These are phyloP conservation scores for Seriola quinqueradiata DNA, from an alignment of 2,113 vertebrate species.

Conservation along the genomic window DNA sequence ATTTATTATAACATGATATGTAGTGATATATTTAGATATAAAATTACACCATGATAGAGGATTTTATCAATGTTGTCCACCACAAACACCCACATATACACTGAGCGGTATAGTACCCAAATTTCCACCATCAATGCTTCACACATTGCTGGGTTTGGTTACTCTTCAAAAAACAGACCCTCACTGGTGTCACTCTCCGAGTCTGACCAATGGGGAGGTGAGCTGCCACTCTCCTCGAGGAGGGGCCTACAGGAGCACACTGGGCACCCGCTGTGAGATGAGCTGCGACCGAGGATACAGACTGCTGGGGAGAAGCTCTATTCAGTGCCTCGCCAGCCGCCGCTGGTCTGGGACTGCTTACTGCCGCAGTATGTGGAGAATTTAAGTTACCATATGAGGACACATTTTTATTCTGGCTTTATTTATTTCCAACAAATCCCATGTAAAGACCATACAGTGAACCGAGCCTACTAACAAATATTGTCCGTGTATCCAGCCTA, in stretches of 20 bases:
- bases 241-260: conserved; percentile 85
- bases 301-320: conserved; percentile 86
- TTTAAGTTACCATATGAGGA: background rate
- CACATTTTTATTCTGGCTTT: background rate
- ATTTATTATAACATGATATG: no score
- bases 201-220: conserved; percentile 89
- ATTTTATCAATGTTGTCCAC: no score
- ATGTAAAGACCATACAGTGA: background rate
- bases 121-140: no score
- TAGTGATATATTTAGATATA: no score
- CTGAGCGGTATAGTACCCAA: no score
- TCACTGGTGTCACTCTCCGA: conserved; percentile 90
- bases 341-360: conserved; percentile 92
- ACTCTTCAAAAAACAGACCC: conserved; percentile 80
- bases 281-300: conserved; percentile 90
- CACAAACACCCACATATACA: no score
- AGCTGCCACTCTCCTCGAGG: conserved; percentile 90
- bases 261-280: conserved; percentile 92
- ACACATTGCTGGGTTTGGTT: no score
- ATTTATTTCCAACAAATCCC: background rate
- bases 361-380: conserved; percentile 90
- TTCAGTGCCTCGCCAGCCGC: conserved; percentile 89
- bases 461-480: background rate
- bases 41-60: no score
- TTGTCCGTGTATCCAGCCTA: background rate